Conservation (phyloP, 1,140 invertebrate genomes). For the Zophobas atratus region DNA sequence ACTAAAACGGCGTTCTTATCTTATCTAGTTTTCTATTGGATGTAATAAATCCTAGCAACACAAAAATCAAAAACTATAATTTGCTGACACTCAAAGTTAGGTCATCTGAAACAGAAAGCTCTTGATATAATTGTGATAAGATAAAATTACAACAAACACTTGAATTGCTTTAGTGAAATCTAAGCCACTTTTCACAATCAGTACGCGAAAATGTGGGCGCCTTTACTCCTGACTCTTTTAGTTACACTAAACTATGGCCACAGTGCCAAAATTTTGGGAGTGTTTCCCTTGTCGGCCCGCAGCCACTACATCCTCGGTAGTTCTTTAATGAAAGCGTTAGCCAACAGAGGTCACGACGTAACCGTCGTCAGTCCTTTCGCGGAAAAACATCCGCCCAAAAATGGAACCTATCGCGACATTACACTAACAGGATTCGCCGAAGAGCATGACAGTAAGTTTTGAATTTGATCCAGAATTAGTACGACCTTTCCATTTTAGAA, state of each 20-base stretch:
- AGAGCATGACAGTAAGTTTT: conserved; percentile 34
- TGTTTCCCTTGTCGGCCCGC: conserved; percentile 53
- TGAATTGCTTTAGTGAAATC: neutral
- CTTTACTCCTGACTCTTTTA: neutral
- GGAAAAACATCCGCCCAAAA: conserved; percentile 50
- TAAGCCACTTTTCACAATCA: neutral
- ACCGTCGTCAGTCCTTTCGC: conserved; percentile 67
- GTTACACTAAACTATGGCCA: neutral
- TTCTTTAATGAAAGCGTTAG: conserved; percentile 64
- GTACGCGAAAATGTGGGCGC: neutral
- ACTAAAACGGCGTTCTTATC: too few species aligned
- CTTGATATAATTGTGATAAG: too few species aligned
- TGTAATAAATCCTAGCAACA: too few species aligned
- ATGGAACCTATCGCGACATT: conserved; percentile 66
- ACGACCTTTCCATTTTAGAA: neutral
- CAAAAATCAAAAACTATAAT: too few species aligned
- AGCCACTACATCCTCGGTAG: conserved; percentile 51
- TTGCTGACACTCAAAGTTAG: too few species aligned
- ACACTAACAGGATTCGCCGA: conserved; percentile 21
- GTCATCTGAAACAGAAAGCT: too few species aligned
- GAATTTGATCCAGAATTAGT: neutral
- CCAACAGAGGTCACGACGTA: conserved; percentile 67
- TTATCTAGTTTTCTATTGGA: too few species aligned
- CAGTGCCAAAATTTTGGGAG: conserved; percentile 51
- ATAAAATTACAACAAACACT: neutral